Conservation (phyloP, 2,888 invertebrate genomes). For the Amblyjoppa proteus region DNA sequence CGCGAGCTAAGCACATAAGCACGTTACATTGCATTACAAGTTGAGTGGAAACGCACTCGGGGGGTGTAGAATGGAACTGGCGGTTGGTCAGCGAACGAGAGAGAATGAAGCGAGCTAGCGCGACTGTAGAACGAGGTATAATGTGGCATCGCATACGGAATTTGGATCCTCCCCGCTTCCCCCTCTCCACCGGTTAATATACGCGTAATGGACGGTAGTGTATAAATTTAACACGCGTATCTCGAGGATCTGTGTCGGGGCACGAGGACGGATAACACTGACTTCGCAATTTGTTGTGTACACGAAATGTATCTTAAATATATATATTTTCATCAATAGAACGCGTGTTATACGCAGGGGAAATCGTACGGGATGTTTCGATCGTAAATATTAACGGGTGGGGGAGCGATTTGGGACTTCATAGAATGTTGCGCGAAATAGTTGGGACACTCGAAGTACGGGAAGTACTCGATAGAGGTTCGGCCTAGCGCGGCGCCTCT, state of each 20-base stretch:
- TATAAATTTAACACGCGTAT: conserved; percentile 40
- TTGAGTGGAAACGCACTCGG: conserved; percentile 74
- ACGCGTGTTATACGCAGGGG: not conserved
- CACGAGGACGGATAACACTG: not conserved
- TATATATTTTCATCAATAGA: not conserved
- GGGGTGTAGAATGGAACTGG: conserved; percentile 14
- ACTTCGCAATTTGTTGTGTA: not conserved
- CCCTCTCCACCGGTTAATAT: conserved; percentile 45
- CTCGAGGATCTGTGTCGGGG: conserved; percentile 11
- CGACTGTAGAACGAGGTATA: conserved; percentile 23
- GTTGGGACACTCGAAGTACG: too few species aligned
- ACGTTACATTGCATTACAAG: conserved; percentile 77
- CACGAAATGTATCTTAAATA: not conserved
- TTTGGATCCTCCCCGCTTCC: conserved; percentile 28
- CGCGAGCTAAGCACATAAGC: conserved; percentile 72
- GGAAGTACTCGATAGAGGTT: not conserved
- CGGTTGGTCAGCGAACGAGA: conserved; percentile 33
- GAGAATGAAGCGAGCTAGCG: conserved; percentile 6
- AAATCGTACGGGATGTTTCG: not conserved
- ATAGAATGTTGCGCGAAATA: not conserved
- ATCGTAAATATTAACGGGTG: not conserved
- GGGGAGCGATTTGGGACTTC: not conserved
- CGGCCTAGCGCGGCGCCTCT: not conserved
- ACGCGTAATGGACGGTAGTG: conserved; percentile 48
- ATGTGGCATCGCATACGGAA: conserved; percentile 57